A percentile compares a stretch with the other conserved stretches of the same genome.
Evolutionary conservation across 2,113 vertebrate genomes (phyloP).

Genomic region (Phycodurus eques): DNA sequence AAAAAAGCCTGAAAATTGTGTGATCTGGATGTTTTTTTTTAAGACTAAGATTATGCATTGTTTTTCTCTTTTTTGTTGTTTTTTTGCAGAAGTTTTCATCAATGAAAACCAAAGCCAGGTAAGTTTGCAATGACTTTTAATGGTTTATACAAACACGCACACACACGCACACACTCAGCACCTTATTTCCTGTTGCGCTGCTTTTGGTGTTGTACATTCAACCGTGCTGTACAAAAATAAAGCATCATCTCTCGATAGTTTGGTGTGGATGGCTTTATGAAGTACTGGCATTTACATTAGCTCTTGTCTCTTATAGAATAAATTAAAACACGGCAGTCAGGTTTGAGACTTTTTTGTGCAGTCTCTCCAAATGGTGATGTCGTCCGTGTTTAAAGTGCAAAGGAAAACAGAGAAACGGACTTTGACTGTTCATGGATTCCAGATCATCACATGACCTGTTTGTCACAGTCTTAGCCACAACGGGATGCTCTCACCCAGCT

Average conservation of each 20-base stretch:
- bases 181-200: conserved; percentile 26
- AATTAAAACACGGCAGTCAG: conserved; percentile 21
- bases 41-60: neutral
- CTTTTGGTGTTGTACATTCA: conserved; percentile 29
- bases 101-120: neutral
- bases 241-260: neutral
- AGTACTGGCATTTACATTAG: neutral
- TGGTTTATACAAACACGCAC: neutral
- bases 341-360: conserved; percentile 1
- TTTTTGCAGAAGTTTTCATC: neutral
- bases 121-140: neutral
- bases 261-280: neutral
- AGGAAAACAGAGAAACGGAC: neutral
- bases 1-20: no score
- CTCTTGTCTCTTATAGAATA: conserved; percentile 44
- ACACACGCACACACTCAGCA: neutral
- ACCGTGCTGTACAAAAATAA: conserved; percentile 64
- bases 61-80: neutral
- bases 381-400: conserved; percentile 26
- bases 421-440: conserved; percentile 2
- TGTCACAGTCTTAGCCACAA: conserved; percentile 34
- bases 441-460: neutral
- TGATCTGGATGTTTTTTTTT: no score
- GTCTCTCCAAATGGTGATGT: conserved; percentile 4
- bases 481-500: conserved; percentile 21